Percentiles rank a stretch among this genome's conserved stretches.
Conservation (phyloP, 2,888 invertebrate genomes). For the Aphodius sticticus region DNA sequence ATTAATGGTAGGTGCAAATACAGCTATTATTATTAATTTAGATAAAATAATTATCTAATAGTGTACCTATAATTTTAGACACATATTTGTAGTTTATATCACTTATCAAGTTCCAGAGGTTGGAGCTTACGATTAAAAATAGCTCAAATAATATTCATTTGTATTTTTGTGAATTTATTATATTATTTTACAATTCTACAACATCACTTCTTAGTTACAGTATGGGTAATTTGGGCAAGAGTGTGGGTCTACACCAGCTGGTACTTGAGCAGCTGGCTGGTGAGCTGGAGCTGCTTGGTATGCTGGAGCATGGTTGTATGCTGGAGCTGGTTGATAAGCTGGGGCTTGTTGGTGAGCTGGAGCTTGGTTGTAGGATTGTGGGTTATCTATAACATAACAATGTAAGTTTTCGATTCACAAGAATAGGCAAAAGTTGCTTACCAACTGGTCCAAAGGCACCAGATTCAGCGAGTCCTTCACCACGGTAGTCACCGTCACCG, state of each 20-base stretch:
- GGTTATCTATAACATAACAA: conserved; percentile 28
- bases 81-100: too few relatives aligned
- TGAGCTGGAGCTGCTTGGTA: conserved; percentile 35
- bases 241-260: conserved; percentile 57
- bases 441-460: conserved; percentile 51
- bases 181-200: conserved; percentile 31
- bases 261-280: conserved; percentile 49
- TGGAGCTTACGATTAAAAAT: neutral
- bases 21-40: too few relatives aligned
- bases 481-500: conserved; percentile 59
- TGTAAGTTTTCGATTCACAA: neutral
- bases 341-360: conserved; percentile 33
- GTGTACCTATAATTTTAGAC: too few relatives aligned
- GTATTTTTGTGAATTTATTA: conserved; percentile 27
- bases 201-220: conserved; percentile 50
- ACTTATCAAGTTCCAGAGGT: neutral
- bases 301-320: conserved; percentile 40
- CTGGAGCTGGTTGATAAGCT: conserved; percentile 45
- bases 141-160: neutral
- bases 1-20: too few relatives aligned
- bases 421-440: conserved; percentile 29
- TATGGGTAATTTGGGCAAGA: conserved; percentile 60
- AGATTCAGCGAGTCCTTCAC: conserved; percentile 59
- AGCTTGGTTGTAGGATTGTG: conserved; percentile 32
- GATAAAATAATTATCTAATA: too few relatives aligned